Evolutionary conservation across 2,888 invertebrate species (phyloP).

Genomic region (Camponotus fellah): DNA sequence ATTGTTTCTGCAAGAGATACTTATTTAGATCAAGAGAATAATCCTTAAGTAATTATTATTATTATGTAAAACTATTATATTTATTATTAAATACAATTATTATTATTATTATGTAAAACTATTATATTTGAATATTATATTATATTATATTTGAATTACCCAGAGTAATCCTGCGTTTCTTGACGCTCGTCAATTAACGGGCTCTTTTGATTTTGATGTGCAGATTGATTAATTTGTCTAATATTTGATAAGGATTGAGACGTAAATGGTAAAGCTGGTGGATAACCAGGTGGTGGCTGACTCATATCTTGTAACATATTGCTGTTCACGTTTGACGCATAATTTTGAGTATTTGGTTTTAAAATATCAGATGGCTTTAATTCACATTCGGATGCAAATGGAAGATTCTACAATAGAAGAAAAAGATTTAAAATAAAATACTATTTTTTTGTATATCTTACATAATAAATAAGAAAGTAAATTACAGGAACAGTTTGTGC

Average conservation of each 20-base stretch:
- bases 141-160: constrained; percentile 70
- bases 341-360: constrained; percentile 80
- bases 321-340: constrained; percentile 75
- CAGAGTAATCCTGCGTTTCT: constrained; percentile 79
- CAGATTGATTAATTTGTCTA: constrained; percentile 78
- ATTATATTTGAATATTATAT: too few relatives aligned
- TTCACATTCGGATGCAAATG: constrained; percentile 90
- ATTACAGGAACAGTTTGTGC: constrained; percentile 91
- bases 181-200: constrained; percentile 83
- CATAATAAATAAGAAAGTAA: neutral
- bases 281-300: constrained; percentile 88
- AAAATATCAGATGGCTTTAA: constrained; percentile 87
- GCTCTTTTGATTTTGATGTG: constrained; percentile 80
- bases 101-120: neutral
- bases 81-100: too few relatives aligned
- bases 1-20: constrained; percentile 61
- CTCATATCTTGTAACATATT: constrained; percentile 85
- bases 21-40: neutral
- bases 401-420: constrained; percentile 87
- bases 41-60: too few relatives aligned
- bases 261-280: constrained; percentile 83
- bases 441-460: neutral
- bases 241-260: constrained; percentile 81
- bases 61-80: neutral
- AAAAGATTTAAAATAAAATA: neutral